Conservation (phyloP, 1,140 invertebrate genomes). For the Hirudo medicinalis region DNA sequence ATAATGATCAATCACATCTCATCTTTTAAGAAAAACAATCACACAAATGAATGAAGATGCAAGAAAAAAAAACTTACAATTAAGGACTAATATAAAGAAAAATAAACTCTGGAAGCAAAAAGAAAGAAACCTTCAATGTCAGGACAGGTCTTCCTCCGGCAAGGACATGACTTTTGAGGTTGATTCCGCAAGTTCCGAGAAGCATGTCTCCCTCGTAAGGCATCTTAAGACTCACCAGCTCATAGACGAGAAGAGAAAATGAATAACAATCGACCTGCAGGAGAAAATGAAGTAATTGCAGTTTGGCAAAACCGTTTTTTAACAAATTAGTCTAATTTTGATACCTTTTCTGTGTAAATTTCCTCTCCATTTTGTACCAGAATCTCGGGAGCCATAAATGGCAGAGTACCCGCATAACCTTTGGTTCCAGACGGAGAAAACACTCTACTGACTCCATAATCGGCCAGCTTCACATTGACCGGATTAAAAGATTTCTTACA, state of each 20-base stretch:
- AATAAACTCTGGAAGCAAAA: neutral
- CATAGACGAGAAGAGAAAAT: constrained; percentile 98
- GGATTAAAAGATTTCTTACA: constrained; percentile 37
- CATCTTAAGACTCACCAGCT: constrained; percentile 77
- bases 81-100: no score
- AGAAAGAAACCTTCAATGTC: constrained; percentile 48
- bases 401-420: constrained; percentile 73
- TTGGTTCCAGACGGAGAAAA: constrained; percentile 52
- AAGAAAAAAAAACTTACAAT: no score
- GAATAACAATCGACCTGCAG: constrained; percentile 86
- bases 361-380: constrained; percentile 95
- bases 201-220: constrained; percentile 75
- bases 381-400: constrained; percentile 98
- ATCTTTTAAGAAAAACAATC: no score
- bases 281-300: constrained; percentile 18
- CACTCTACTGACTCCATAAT: constrained; percentile 80
- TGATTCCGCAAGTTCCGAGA: constrained; percentile 22
- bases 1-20: no score
- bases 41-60: no score
- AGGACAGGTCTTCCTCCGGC: constrained; percentile 80
- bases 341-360: constrained; percentile 90
- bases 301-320: neutral
- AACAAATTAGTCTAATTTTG: neutral
- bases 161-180: constrained; percentile 78
- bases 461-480: constrained; percentile 81